Conservation (phyloP, 2,113 vertebrate species). For the Scomber scombrus region DNA sequence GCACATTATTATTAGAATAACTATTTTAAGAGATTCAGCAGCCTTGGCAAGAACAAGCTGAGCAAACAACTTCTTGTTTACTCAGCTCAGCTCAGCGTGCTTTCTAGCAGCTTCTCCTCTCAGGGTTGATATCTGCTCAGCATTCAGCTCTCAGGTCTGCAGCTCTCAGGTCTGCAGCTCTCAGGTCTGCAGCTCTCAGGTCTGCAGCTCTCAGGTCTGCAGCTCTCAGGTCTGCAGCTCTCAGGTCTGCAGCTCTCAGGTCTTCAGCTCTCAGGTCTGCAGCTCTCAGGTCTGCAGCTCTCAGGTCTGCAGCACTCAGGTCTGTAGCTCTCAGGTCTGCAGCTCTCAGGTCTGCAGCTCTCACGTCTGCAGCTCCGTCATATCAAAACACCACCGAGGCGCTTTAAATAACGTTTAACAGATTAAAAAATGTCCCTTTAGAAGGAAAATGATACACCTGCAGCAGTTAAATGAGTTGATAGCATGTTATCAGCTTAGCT, state of each 20-base stretch:
- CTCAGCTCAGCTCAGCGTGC: not conserved
- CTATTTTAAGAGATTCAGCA: not conserved
- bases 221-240: no score
- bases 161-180: no score
- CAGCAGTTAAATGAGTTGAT: conserved; percentile 1
- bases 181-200: no score
- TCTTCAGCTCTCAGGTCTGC: no score
- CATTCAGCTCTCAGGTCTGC: no score
- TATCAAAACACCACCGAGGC: not conserved
- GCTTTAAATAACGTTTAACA: conserved; percentile 34
- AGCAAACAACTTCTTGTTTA: not conserved
- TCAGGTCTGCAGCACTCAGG: no score
- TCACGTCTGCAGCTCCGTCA: not conserved
- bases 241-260: no score
- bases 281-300: no score
- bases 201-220: no score
- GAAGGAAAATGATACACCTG: not conserved
- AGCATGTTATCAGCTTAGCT: not conserved
- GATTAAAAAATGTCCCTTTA: conserved; percentile 7
- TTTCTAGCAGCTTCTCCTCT: not conserved
- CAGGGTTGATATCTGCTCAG: no score
- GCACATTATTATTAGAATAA: not conserved
- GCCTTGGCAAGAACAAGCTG: not conserved
- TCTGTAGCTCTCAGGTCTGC: no score
- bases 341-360: not conserved